Base-by-base conservation (phyloP, 2,113 vertebrate genomes). In the Channa argus region DNA sequence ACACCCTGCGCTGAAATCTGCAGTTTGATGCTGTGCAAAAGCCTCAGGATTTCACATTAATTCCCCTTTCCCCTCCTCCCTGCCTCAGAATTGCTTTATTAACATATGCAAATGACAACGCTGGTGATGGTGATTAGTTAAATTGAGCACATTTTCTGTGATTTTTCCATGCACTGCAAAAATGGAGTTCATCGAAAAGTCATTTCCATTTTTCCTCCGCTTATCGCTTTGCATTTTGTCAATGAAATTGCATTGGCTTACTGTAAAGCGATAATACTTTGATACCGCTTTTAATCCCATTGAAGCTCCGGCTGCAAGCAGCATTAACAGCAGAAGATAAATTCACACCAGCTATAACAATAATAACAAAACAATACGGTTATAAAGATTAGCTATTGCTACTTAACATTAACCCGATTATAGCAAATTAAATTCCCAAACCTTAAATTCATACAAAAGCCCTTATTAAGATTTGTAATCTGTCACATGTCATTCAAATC, bases 91-190 rank as follows among this genome's bases (percentile, higher is more conserved):
- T 63, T 60, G 72, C 74, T 74, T 86, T 90, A 92, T 93, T 93
- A 92, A 90, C 90, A 93, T 93, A 93, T 94, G 93, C 91, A 94
- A 93, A 94, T 93, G 81, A 67, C 51, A 82, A 75, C 71, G 34
- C 64, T 71, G 54, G 80, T 86, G 88, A 86, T 24, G 50, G 68
- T 85, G 81, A 92, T 92, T 89, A 90, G 86, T 89, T 83, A 88
- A 91, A 92, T 79, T 87, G 88, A 83, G 79, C 76, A 81, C 58
- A 86, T 91, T 89, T 92, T 60, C 53, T 41, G 86, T 88, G 82
- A 81, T 87, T 94, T 83, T 88, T 24, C 73, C 86, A 75, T 70
- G 85, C 83, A 55, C 81, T 43, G 77, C 75, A 52, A 76, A 81
- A 71, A 86, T 74, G 80, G 83, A 86, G 67, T 66, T 51, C n/a